A percentile compares a stretch with the other conserved stretches of the same genome.
These are phyloP conservation scores for Colaptes auratus DNA, from an alignment of 2,113 vertebrate genomes.

Conservation along the genomic window DNA sequence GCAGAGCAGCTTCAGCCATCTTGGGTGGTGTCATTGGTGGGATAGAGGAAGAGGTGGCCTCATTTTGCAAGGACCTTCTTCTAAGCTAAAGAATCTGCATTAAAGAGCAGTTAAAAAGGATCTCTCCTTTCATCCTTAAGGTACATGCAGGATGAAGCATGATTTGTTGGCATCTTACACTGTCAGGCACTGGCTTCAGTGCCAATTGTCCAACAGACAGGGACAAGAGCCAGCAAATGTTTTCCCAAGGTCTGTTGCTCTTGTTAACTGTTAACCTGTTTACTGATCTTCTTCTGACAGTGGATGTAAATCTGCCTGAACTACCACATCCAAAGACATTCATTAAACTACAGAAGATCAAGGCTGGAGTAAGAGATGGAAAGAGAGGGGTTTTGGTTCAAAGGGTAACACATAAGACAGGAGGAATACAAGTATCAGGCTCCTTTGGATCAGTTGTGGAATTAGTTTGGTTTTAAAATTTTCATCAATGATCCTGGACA, in stretches of 20 bases:
- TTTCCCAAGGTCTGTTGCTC: not conserved
- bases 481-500: not conserved
- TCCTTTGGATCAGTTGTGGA: not conserved
- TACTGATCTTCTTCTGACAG: not conserved
- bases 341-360: not conserved
- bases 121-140: not conserved
- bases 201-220: not conserved
- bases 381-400: not conserved
- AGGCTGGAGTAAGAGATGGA: rapidly evolving
- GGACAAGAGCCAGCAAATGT: not conserved
- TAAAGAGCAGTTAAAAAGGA: not conserved
- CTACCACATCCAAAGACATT: not conserved
- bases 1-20: not conserved
- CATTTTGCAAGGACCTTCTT: not conserved
- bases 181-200: not conserved
- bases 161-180: rapidly evolving
- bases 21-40: not conserved
- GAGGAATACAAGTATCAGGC: not conserved
- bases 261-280: constrained; percentile 16
- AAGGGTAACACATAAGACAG: not conserved
- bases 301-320: not conserved
- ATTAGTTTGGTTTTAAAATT: not conserved
- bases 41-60: not conserved
- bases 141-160: rapidly evolving
- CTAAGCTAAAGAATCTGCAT: not conserved